Evolutionary conservation across 2,888 invertebrate genomes (phyloP), one percentile per base, ranked within the genome.

Genomic region (Sesamia inferens): DNA sequence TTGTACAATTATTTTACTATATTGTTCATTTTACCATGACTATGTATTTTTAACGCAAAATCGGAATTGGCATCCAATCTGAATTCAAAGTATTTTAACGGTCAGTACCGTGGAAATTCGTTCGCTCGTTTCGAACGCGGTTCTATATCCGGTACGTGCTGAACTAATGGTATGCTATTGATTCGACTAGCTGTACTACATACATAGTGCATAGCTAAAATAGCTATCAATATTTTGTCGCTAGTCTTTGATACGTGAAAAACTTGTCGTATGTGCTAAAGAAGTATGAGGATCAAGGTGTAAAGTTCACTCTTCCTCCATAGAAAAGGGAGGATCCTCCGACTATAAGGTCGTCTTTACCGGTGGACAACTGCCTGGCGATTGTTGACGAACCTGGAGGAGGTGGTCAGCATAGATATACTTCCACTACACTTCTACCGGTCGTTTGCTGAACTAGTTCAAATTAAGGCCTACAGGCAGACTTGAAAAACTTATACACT

Each of bases 81-180:
- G 63, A 70, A 70, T 70, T 48, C 76, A 48, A 44, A 48, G 76
- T 55, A 67, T 76, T 78, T 79, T 67, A 70, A 80, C 70, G 39
- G 24, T 55, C 44, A 44, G 63, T 80, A 65, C 42, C 58, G 54
- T 54, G 24, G 51, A n/a, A 54, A 68, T 72, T 59, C 72, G 68
- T 67, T 66, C 77, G 68, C 47, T 58, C 76, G 69, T 47, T 69
- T 65, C 59, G 54, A 39, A 61, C 42, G 68, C 31, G 44, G 48
- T 22, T 16, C 70, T 64, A 65, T 59, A 54, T 80, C 11, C 63
- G 59, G 68, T 65, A 76, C 82, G 71, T 39, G 59, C 67, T 68
- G 67, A 83, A 78, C 77, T 87, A 69, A 70, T 78, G 85, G 83
- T 84, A 85, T 85, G 71, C 84, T 81, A 83, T 86, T 87, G 88